Percentiles rank a stretch among this genome's conserved stretches.
These are phyloP conservation scores for Cyanocitta stelleri DNA, from an alignment of 2,113 vertebrate species.

Conservation along the genomic window DNA sequence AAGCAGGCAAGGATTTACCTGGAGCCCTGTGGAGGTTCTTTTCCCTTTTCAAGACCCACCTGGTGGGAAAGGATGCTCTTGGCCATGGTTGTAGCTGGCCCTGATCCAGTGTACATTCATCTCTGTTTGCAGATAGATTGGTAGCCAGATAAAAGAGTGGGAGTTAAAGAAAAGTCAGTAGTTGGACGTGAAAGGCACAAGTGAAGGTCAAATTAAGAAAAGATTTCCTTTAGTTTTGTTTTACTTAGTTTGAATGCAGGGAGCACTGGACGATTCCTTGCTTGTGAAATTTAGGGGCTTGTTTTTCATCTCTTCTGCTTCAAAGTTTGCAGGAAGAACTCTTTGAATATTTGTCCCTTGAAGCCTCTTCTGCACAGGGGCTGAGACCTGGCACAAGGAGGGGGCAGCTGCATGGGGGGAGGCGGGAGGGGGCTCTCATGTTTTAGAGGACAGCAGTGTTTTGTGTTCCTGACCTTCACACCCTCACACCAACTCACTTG, in stretches of 20 bases:
- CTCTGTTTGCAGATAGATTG: neutral
- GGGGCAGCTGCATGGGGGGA: neutral
- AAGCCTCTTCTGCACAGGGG: neutral
- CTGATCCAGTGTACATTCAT: neutral
- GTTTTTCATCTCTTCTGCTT: neutral
- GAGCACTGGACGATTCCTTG: accelerated
- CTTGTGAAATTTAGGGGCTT: neutral
- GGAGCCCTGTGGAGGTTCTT: neutral
- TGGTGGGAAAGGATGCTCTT: neutral
- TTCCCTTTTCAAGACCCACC: neutral
- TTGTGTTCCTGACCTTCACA: neutral
- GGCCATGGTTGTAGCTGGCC: accelerated
- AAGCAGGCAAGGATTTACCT: neutral
- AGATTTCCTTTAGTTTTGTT: neutral
- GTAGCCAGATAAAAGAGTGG: neutral
- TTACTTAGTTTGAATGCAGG: neutral
- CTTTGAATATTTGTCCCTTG: neutral
- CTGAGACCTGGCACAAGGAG: neutral
- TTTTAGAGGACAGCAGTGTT: neutral
- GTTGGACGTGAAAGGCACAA: neutral
- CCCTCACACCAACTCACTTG: neutral
- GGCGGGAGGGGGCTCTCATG: neutral
- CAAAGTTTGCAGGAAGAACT: neutral
- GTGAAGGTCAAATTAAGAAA: neutral
- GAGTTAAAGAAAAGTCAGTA: neutral